Base-by-base conservation (phyloP, 2,113 vertebrate genomes). In the Chlamydotis undulata region DNA sequence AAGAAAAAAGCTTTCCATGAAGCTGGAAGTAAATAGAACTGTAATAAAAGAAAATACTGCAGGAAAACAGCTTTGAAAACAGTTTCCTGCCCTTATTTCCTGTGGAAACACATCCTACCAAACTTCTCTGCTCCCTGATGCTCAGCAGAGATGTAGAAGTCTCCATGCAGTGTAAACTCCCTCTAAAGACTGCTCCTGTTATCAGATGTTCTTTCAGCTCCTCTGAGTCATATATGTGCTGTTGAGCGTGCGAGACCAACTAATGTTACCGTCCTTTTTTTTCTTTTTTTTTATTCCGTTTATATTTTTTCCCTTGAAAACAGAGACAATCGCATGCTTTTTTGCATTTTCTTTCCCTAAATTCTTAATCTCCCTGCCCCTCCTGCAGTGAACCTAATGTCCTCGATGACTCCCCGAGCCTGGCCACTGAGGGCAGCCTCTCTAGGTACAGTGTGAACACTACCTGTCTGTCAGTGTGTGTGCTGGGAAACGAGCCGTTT, bases 321-420 rank as follows among this genome's bases (percentile, higher is more conserved):
- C 94, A 97, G 97, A 98, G 96, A 97, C 91, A 86, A 96, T 96
- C 95, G 97, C 98, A 98, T 98, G 98, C 98, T 87, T 96, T 52
- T 97, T 87, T 97, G 73, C 97, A 97, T 98, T 98, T 98, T 98
- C 97, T 98, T 98, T 98, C 98, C 98, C 98, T 99, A 98, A 99
- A 99, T 98, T 98, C 98, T 98, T 98, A 98, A 98, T 98, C 97
- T 99, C 98, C 98, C 98, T 98, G 98, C 99, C 98, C 98, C 98
- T 98, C 98, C 99, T 98, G 98, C 99, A 99, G 99, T 99, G 99
- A 99, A 99, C 99, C 99, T 98, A 99, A 99, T 99, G 99, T 99
- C 98, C 99, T 99, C 99, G 99, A 99, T 99, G 99, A 99, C 98
- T 99, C 98, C 99, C 99, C 99, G 98, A 99, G 99, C 98, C 99